A percentile compares a stretch with the other conserved stretches of the same genome.
Evolutionary conservation across 1,140 invertebrate genomes (phyloP).

Genomic region (Oscheius sp.): DNA sequence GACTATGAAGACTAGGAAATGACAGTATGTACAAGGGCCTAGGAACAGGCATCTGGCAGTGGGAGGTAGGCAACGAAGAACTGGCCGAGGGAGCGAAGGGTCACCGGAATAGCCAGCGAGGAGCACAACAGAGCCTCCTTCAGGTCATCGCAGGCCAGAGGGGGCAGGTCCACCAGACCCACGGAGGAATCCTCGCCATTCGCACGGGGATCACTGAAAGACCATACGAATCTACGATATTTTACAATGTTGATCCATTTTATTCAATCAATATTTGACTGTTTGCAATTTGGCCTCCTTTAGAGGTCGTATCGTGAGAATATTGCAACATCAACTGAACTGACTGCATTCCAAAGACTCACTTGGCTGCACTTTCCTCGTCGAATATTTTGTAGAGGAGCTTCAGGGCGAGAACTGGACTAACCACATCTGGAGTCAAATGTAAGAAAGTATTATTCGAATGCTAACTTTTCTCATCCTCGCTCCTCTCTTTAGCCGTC

Average conservation of each 20-base stretch:
- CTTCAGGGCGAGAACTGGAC: slow-evolving; percentile 49
- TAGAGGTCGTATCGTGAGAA: neutral
- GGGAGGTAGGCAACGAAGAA: slow-evolving; percentile 45
- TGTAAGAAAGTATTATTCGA: neutral
- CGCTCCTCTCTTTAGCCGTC: neutral
- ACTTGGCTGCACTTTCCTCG: slow-evolving; percentile 36
- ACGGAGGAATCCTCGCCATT: slow-evolving; percentile 54
- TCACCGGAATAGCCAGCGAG: slow-evolving; percentile 41
- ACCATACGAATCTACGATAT: neutral
- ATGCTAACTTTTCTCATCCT: neutral
- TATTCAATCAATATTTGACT: neutral
- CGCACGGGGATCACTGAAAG: slow-evolving; percentile 50
- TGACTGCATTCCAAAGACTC: neutral
- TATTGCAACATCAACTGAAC: neutral
- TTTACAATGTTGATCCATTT: neutral
- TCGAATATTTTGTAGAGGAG: slow-evolving; percentile 53
- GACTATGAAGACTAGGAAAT: no score
- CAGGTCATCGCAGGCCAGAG: slow-evolving; percentile 34
- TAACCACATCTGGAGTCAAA: slow-evolving; percentile 8
- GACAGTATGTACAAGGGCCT: no score
- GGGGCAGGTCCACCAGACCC: slow-evolving; percentile 47
- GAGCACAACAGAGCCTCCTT: slow-evolving; percentile 43
- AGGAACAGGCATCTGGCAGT: neutral
- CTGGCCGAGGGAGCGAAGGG: slow-evolving; percentile 49
- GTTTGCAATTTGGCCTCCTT: neutral